Conservation (phyloP, 1,140 invertebrate genomes). For the Fopius arisanus region DNA sequence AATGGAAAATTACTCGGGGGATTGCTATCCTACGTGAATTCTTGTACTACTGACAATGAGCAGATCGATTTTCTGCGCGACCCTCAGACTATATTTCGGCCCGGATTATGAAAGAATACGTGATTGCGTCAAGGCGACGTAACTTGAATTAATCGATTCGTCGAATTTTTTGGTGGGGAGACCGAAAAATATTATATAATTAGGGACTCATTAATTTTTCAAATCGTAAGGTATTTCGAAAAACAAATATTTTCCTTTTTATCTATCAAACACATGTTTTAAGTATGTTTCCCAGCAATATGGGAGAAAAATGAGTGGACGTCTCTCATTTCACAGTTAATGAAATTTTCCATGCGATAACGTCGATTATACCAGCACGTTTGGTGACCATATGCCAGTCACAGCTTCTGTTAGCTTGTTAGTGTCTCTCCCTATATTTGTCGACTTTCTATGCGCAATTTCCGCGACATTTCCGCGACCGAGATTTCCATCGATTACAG, state of each 20-base stretch:
- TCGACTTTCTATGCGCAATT: conserved; percentile 54
- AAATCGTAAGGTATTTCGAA: too few relatives aligned
- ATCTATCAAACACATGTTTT: too few relatives aligned
- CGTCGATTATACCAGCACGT: neutral
- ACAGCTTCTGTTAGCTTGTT: too few relatives aligned
- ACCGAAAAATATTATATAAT: neutral
- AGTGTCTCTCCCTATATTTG: neutral
- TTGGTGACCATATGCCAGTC: neutral
- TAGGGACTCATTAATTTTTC: neutral
- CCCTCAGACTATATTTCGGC: neutral
- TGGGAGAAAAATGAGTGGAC: too few relatives aligned
- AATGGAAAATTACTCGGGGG: neutral
- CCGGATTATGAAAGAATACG: neutral
- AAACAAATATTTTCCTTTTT: too few relatives aligned
- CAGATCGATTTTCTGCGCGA: neutral
- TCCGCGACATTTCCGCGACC: conserved; percentile 41
- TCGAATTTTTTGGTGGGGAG: neutral
- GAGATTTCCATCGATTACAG: conserved; percentile 51
- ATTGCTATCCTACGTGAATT: neutral
- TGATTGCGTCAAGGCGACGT: neutral
- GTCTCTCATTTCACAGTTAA: too few relatives aligned
- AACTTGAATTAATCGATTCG: neutral
- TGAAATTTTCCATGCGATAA: neutral
- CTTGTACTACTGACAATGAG: neutral
- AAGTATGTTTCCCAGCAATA: too few relatives aligned